Base-by-base conservation (phyloP, 1,140 invertebrate species). In the Meloidogyne exigua region DNA sequence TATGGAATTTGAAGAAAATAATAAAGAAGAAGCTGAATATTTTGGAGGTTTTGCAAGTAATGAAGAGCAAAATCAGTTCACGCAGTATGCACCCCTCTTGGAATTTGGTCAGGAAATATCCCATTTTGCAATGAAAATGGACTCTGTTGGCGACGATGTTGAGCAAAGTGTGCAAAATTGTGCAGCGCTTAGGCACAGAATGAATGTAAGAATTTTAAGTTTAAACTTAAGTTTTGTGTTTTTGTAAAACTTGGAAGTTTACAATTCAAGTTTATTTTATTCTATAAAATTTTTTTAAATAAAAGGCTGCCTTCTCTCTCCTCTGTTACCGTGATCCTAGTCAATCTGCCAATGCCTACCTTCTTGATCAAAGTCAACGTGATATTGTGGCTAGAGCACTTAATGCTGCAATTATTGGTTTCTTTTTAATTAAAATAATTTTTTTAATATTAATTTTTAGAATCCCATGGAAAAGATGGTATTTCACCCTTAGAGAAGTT, bases 281-380 rank as follows among this genome's bases (percentile, higher is more conserved):
- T 9, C 21, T 3, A 32, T 32, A 32, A 32, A 3, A 7, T 23
- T 15, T 39, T 39, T 39, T 39, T 39, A 9, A 7, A 7, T 73
- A 76, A 75, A 42, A 79, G 77, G 78, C 81, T 28, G 77, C 77
- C 15, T 79, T 79, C 64, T 72, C 68, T 21, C 66, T 79, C 23
- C n/a, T 79, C 4, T 66, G 66, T 39, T 70, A 79, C 39, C 57
- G 32, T 25, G 63, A 75, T 63, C 77, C 78, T 28, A 79, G 25
- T 12, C 44, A 80, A 11, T 75, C 68, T 62, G 32, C 25, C 7
- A 69, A 80, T 39, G 66, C 67, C 12, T 81, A 80, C 26, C 18
- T 79, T 15, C 49, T 79, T 39, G 78, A 80, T 10, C 77, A 79
- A 32, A 68, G 15, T 15, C 66, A 79, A 63, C 77, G 77, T 18